Base-by-base conservation (phyloP, 2,113 vertebrate genomes). In the Solea senegalensis region DNA sequence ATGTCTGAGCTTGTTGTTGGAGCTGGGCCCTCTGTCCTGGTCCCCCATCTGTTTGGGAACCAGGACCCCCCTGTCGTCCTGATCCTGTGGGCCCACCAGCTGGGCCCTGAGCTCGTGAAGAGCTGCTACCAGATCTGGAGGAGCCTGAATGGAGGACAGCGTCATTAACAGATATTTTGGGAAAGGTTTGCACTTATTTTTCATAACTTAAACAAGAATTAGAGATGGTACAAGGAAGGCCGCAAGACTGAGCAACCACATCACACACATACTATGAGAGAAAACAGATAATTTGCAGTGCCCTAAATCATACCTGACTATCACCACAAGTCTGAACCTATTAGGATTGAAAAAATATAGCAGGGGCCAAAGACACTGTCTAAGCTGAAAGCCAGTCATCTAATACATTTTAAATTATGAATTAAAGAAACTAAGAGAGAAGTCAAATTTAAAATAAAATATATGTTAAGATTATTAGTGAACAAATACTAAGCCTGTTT, bases 21-120 rank as follows among this genome's bases (percentile, higher is more conserved):
- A 93, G 85, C 84, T 92, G 93, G 48, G 92, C 91, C 82, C 92
- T 91, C 78, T 95, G 92, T 69, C 92, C 90, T n/a, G 28, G 62
- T 54, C 64, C 9, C 27, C 88, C 91, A 0, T 90, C 87, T 26
- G 85, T 84, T 52, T 90, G 89, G 41, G 93, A 92, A 4, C 82
- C 74, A 6, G 84, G 90, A 79, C 90, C 93, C 0, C 79, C 80
- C 52, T 91, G 92, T 48, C 92, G 84, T 3, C 88, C 2, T 44
- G 90, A 9, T 78, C 86, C n/a, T 1, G 92, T 3, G 26, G 85
- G 81, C 8, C 88, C 90, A 4, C 82, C 86, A 39, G 74, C 72
- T 39, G 92, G 69, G 43, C 88, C 87, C 62, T 91, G 91, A 45
- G 8, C 80, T 67, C 43, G 86, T 10, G 63, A 8, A 5, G 89